Percentiles rank a stretch among this genome's conserved stretches.
Evolutionary conservation across 2,113 vertebrate species (phyloP).

Genomic region (Myrmecophaga tridactyla): DNA sequence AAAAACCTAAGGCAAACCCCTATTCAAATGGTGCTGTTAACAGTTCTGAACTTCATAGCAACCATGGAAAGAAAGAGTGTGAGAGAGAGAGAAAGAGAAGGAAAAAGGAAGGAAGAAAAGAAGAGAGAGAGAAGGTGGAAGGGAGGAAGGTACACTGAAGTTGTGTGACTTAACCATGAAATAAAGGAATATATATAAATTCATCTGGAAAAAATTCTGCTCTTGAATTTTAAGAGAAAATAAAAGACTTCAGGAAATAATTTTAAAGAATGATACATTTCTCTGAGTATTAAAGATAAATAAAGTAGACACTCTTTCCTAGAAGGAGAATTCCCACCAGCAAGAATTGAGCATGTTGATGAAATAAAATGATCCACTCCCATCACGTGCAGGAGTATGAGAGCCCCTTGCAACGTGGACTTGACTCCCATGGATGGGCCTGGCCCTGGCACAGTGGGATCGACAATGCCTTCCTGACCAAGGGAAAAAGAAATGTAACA

Average conservation of each 20-base stretch:
- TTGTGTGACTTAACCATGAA: neutral
- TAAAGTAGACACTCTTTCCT: neutral
- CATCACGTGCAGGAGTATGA: no score
- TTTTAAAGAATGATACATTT: neutral
- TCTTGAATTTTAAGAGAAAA: neutral
- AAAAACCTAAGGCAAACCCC: neutral
- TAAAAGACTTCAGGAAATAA: neutral
- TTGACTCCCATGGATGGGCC: no score
- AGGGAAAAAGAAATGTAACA: no score
- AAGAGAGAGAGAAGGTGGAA: no score
- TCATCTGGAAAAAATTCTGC: neutral
- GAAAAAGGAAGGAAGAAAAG: no score
- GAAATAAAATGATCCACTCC: neutral
- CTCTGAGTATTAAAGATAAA: constrained; percentile 3
- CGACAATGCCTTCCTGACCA: no score
- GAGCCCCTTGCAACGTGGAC: no score
- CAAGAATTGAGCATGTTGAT: neutral
- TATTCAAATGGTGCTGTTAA: neutral
- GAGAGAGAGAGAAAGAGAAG: no score
- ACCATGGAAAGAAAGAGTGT: no score
- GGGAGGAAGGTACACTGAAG: neutral
- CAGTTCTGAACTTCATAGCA: neutral
- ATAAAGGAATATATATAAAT: neutral
- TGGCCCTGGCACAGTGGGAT: no score
- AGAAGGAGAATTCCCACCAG: neutral